Evolutionary conservation across 1,140 invertebrate genomes (phyloP), one percentile per base, ranked within the genome.

Genomic region (Lasioglossum albipes): DNA sequence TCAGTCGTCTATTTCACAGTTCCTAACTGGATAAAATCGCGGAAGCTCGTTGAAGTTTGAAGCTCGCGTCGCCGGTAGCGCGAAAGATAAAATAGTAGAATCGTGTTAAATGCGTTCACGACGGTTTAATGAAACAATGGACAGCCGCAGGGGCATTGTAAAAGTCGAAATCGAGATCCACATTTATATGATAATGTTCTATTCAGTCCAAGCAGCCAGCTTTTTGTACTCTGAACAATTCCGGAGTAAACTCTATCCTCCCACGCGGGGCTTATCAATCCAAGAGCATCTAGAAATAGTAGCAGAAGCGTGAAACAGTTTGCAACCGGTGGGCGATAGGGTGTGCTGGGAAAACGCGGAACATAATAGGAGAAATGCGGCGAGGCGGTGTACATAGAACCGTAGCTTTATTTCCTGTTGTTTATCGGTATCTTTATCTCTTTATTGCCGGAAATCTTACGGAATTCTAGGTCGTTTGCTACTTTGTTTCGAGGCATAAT

Each of bases 291-390:
- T 69, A 31, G 64, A 67, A 69, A 69, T 45, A 77, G 66, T 36
- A 69, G 68, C 68, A 77, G 52, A 61, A n/a, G 66, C 75, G 75
- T 69, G 75, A 77, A 77, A 77, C 66, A 61, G 69, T 77, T 77
- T 70, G 66, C 69, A 70, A 76, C 49, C 49, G 49, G 22, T 12
- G 18, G 65, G 66, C 75, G 59, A 77, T 77, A 54, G 10, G 36
- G n/a, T 2, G 9, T 20, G 66, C 74, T n/a, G 41, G 41, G 41
- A 76, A 45, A 57, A 57, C 66, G 75, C 36, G 36, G 20, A 41
- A 18, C 7, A 75, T 61, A 42, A 67, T 75, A 22, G n/a, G 2
- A 75, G 61, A 66, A 22, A 66, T 31, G 18, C 64, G 61, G 42
- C 72, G 20, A 16, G 2, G 31, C 16, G 62, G 7, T 10, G 12